These are phyloP conservation scores for Nezara viridula DNA, from an alignment of 2,888 invertebrate genomes.

Conservation along the genomic window DNA sequence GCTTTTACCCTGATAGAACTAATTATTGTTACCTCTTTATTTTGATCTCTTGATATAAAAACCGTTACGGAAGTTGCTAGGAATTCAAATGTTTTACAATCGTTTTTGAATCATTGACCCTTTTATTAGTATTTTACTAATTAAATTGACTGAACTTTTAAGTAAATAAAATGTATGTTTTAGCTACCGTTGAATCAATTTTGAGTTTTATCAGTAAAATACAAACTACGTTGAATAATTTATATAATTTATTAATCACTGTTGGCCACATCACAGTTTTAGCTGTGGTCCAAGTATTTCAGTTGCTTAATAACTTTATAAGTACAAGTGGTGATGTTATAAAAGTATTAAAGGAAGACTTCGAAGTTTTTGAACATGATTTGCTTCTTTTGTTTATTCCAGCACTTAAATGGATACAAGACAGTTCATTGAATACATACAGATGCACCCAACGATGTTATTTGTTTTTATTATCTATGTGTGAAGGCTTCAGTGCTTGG, in stretches of 20 bases:
- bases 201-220: neutral
- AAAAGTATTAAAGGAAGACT: conserved; percentile 50
- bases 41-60: neutral
- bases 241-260: conserved; percentile 3
- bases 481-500: neutral
- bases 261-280: neutral
- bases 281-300: neutral
- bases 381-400: neutral
- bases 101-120: neutral
- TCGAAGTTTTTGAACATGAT: conserved; percentile 36
- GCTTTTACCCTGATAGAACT: neutral
- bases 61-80: neutral
- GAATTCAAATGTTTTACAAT: neutral
- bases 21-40: neutral
- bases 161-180: neutral
- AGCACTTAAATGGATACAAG: neutral
- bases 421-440: neutral
- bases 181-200: neutral
- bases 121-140: neutral
- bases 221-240: neutral
- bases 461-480: conserved; percentile 2
- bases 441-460: neutral
- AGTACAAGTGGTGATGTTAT: neutral
- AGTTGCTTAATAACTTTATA: neutral
- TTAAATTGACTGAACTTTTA: neutral